These are phyloP conservation scores for Kryphioiulus occultus DNA, from an alignment of 2,888 invertebrate species.

Conservation along the genomic window DNA sequence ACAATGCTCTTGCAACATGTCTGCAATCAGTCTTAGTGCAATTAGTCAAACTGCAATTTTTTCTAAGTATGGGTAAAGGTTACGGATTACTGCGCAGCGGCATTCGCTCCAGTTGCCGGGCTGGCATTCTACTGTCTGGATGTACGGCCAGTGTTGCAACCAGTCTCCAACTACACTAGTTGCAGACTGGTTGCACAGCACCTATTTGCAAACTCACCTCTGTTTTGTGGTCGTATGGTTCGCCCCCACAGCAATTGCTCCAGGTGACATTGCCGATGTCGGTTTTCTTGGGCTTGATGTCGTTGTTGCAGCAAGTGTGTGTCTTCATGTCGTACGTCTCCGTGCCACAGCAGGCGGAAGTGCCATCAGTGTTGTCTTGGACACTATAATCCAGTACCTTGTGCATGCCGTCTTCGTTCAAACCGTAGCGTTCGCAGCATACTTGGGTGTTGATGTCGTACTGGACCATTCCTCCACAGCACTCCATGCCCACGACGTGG, in stretches of 20 bases:
- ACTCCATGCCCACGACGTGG: fast-evolving
- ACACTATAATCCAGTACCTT: neutral
- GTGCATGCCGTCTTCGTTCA: neutral
- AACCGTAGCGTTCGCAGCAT: neutral
- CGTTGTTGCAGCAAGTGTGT: neutral
- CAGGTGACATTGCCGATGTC: neutral
- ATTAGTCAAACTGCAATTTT: too few species aligned
- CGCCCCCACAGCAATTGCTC: neutral
- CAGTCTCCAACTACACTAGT: too few species aligned
- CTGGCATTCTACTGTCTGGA: too few species aligned
- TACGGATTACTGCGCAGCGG: too few species aligned
- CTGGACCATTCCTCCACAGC: neutral
- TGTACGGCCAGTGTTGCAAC: too few species aligned
- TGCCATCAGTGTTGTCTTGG: neutral
- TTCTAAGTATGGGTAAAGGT: too few species aligned
- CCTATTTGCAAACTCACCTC: neutral
- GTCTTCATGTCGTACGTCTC: neutral
- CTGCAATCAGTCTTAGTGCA: too few species aligned
- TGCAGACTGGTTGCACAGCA: too few species aligned
- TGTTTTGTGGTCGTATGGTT: neutral
- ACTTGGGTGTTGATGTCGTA: neutral
- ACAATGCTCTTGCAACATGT: too few species aligned
- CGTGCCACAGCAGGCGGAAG: neutral
- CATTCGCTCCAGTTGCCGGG: too few species aligned
- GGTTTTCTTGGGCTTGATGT: neutral